phyloP scores from a whole-genome alignment of 2,113 vertebrate genomes.

The Solea solea region DNA sequence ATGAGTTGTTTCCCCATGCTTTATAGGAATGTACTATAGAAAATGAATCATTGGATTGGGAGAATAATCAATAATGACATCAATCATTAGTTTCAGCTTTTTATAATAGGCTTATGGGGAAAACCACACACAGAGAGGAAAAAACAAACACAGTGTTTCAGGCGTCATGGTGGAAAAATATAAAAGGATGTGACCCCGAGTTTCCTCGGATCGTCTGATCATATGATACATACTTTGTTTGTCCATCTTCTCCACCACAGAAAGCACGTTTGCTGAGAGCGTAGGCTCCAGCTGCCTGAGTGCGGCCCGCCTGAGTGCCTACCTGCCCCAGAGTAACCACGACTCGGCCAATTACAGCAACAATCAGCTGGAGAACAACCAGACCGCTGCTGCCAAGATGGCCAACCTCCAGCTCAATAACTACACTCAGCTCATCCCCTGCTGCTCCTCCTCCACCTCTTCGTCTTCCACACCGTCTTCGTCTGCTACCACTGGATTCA shows the following conservation, averaged over 20 bases:
- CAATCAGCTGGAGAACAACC: conserved; percentile 96
- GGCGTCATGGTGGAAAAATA: background rate
- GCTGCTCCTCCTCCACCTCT: conserved; percentile 83
- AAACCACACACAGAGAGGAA: background rate
- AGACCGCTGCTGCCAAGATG: conserved; percentile 93
- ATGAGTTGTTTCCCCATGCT: background rate
- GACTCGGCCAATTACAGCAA: conserved; percentile 98
- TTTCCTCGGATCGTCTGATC: background rate
- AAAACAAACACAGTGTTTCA: background rate
- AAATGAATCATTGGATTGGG: background rate
- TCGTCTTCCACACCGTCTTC: conserved; percentile 56
- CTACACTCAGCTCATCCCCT: conserved; percentile 88
- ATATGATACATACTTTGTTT: conserved; percentile 12
- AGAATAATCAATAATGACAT: background rate
- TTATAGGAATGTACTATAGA: too few relatives aligned
- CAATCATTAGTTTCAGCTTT: background rate
- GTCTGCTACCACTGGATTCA: conserved; percentile 73
- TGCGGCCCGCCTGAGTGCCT: conserved; percentile 91
- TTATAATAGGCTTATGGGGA: background rate
- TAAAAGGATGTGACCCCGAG: background rate
- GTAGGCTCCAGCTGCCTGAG: conserved; percentile 89
- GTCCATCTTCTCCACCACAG: conserved; percentile 76
- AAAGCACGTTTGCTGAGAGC: conserved; percentile 95
- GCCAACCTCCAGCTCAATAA: conserved; percentile 88
- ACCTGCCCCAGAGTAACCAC: conserved; percentile 93